Evolutionary conservation across 37 sponge, comb jelly and placozoan species (phyloP).

Genomic region (Haliclona indistincta): DNA sequence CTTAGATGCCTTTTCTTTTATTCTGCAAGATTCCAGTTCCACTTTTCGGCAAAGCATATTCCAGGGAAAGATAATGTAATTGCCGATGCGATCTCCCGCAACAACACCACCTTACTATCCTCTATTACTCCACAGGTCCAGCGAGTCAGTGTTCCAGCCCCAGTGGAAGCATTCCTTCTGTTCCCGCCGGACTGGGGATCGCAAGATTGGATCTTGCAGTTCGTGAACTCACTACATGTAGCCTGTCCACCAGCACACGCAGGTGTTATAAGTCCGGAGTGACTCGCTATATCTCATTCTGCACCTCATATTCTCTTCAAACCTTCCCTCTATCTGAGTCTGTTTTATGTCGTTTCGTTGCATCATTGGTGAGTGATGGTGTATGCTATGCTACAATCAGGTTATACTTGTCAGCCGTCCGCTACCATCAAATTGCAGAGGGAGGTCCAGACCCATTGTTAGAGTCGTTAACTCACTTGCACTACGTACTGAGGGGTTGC

Average conservation of each 20-base stretch:
- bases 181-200: not conserved
- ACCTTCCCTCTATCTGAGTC: not conserved
- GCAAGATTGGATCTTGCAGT: not conserved
- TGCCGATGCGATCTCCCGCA: conserved; percentile 23
- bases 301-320: not conserved
- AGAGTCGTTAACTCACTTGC: not conserved
- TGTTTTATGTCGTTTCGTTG: not conserved
- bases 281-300: not conserved
- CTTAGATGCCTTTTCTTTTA: conserved; percentile 14
- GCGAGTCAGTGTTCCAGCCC: not conserved
- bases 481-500: not conserved
- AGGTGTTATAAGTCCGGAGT: not conserved
- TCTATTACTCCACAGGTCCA: too few relatives aligned
- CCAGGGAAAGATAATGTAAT: conserved; percentile 2
- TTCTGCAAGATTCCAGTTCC: conserved; percentile 9
- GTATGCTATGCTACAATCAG: not conserved
- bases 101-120: not conserved
- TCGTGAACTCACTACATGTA: not conserved
- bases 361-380: not conserved
- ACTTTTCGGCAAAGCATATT: conserved; percentile 18
- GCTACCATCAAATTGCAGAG: not conserved
- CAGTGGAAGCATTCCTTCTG: not conserved
- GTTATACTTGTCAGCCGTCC: not conserved
- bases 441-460: not conserved
- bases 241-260: not conserved